A percentile compares a stretch with the other conserved stretches of the same genome.
phyloP scores from a whole-genome alignment of 1,140 invertebrate genomes.

The Hormaphis cornu region DNA sequence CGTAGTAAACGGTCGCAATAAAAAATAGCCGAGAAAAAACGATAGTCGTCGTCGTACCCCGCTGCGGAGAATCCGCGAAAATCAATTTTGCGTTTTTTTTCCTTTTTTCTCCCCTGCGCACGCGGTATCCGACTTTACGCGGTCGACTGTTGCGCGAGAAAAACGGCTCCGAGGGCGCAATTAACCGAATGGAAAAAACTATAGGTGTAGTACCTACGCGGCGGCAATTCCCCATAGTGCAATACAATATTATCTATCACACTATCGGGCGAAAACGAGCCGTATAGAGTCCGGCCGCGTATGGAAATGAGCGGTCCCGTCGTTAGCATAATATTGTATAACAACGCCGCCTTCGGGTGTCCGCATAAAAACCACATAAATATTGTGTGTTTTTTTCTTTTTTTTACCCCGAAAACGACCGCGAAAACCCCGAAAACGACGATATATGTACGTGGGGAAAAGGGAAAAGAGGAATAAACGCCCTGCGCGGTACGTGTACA shows the following conservation, averaged over 20 bases:
- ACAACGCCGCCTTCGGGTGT: conserved; percentile 1
- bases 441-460: too few relatives aligned
- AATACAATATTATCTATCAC: conserved; percentile 30
- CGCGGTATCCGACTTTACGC: too few relatives aligned
- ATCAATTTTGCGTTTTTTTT: conserved; percentile 9
- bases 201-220: too few relatives aligned
- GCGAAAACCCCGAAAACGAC: not conserved
- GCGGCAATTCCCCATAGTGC: conserved; percentile 17
- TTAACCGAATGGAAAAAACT: conserved; percentile 29
- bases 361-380: conserved; percentile 31
- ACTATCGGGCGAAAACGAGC: not conserved
- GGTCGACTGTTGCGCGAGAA: too few relatives aligned
- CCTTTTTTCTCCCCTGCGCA: not conserved
- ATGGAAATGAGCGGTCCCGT: conserved; percentile 23
- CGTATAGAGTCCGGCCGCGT: not conserved
- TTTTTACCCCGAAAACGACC: not conserved
- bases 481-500: too few relatives aligned
- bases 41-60: not conserved
- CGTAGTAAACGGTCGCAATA: too few relatives aligned
- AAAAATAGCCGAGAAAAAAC: not conserved
- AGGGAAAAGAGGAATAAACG: too few relatives aligned
- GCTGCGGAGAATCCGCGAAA: too few relatives aligned
- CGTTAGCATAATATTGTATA: conserved; percentile 30
- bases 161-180: conserved; percentile 22
- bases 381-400: conserved; percentile 1